phyloP scores from a whole-genome alignment of 1,140 invertebrate species.

The Nasonia vitripennis region DNA sequence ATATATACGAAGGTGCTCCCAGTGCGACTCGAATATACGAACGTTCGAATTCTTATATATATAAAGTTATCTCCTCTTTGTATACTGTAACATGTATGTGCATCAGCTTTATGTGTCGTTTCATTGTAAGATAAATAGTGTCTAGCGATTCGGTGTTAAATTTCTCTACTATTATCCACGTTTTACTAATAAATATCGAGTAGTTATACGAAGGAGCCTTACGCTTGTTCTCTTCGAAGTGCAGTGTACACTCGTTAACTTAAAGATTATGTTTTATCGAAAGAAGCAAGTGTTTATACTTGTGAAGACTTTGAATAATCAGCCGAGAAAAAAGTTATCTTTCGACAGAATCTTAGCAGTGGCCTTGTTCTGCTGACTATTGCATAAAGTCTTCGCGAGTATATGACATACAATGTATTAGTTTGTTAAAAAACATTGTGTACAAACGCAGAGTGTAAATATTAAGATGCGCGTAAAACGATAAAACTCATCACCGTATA shows the following conservation, averaged over 20 bases:
- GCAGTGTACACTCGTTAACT: neutral
- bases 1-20: neutral
- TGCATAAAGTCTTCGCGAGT: too few species aligned
- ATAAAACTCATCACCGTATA: neutral
- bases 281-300: too few species aligned
- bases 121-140: neutral
- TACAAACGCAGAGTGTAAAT: conserved; percentile 25
- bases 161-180: neutral
- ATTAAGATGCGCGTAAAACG: neutral
- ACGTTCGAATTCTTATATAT: neutral
- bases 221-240: neutral
- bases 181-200: neutral
- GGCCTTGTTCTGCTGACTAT: too few species aligned
- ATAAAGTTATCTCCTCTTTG: neutral
- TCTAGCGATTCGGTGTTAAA: neutral
- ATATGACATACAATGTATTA: too few species aligned
- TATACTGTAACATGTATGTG: neutral
- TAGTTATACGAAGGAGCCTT: neutral
- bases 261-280: neutral
- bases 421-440: neutral
- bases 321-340: too few species aligned
- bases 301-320: too few species aligned
- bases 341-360: too few species aligned
- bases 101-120: neutral
- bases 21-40: neutral